Conservation (phyloP, 2,888 invertebrate species). For the Sarcophaga carnaria region DNA sequence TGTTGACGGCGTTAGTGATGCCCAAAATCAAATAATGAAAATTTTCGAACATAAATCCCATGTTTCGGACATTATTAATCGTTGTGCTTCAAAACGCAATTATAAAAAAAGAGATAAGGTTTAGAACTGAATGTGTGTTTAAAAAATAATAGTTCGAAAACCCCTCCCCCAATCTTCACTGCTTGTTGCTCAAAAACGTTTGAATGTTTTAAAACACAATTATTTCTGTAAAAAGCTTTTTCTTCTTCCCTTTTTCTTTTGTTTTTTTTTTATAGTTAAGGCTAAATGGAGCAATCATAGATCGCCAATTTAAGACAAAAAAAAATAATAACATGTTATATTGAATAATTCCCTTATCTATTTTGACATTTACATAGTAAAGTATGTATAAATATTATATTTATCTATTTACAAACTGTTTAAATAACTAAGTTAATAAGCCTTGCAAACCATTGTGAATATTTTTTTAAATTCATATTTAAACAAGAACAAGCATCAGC, state of each 20-base stretch:
- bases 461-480: constrained; percentile 40
- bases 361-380: constrained; percentile 37
- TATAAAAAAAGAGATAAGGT: constrained; percentile 94
- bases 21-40: constrained; percentile 92
- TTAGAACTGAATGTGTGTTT: constrained; percentile 67
- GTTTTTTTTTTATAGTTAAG: constrained; percentile 36
- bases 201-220: constrained; percentile 11
- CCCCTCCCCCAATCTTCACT: not conserved
- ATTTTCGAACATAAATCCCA: constrained; percentile 95
- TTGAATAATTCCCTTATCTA: constrained; percentile 15
- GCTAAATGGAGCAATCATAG: constrained; percentile 49
- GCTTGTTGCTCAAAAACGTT: constrained; percentile 20
- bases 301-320: constrained; percentile 48
- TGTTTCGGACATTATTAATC: constrained; percentile 93
- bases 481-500: constrained; percentile 34
- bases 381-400: constrained; percentile 10
- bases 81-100: constrained; percentile 95
- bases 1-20: constrained; percentile 94
- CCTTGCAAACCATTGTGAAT: constrained; percentile 46
- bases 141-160: not conserved
- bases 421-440: constrained; percentile 40
- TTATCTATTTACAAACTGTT: constrained; percentile 29
- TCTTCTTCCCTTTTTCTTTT: constrained; percentile 11
- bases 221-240: constrained; percentile 46
- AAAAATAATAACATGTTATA: constrained; percentile 40